Evolutionary conservation across 2,797 vertebrate species (phyloP).

Genomic region (Poeciliopsis gracilis): DNA sequence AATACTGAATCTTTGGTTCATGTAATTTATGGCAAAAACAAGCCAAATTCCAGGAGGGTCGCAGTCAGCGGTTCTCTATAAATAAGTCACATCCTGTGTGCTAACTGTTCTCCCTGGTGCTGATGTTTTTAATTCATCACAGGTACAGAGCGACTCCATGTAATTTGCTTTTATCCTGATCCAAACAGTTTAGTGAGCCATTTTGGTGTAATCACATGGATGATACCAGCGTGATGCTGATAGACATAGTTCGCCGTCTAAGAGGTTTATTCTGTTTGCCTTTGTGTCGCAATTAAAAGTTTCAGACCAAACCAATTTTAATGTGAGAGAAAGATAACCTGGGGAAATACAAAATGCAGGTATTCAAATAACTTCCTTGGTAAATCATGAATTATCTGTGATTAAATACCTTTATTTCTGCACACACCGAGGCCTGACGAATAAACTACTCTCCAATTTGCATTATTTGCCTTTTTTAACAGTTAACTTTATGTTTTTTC

Average conservation of each 20-base stretch:
- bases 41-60: slow-evolving; percentile 4
- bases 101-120: not conserved
- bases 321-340: not conserved
- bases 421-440: not conserved
- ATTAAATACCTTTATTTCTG: not conserved
- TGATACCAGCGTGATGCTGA: not conserved
- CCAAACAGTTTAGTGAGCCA: not conserved
- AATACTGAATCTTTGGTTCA: slow-evolving; percentile 2
- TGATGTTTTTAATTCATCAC: not conserved
- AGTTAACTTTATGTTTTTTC: not conserved
- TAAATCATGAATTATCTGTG: not conserved
- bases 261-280: not conserved
- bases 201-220: not conserved
- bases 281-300: not conserved
- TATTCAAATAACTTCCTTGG: not conserved
- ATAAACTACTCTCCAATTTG: not conserved
- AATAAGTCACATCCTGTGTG: not conserved
- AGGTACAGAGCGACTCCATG: not conserved
- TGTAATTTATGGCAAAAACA: not conserved
- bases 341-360: not conserved
- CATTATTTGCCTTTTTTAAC: not conserved
- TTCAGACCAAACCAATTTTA: not conserved
- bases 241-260: not conserved
- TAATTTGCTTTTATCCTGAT: not conserved
- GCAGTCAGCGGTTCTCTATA: not conserved